Evolutionary conservation across 2,113 vertebrate species (phyloP).

Genomic region (Enhydra lutris): DNA sequence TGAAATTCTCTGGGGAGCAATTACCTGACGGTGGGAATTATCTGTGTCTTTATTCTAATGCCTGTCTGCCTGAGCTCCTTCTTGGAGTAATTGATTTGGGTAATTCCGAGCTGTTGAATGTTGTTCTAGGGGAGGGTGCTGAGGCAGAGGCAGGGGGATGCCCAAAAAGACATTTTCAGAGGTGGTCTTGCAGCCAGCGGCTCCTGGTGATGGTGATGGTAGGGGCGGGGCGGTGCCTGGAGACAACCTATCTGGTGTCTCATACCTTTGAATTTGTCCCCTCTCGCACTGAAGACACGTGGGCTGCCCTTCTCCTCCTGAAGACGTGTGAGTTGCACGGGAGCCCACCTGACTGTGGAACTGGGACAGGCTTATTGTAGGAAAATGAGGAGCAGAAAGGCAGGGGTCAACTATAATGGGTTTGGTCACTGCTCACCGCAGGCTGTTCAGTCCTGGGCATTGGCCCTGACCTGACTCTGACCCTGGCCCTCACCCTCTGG

Average conservation of each 20-base stretch:
- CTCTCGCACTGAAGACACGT: not conserved
- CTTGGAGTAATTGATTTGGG: slow-evolving; percentile 66
- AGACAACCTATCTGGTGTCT: not conserved
- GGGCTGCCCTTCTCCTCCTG: not conserved
- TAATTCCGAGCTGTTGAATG: slow-evolving; percentile 58
- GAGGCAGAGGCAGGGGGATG: not conserved
- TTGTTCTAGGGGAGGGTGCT: slow-evolving; percentile 43
- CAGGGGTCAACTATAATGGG: not conserved
- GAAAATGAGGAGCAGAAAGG: not conserved
- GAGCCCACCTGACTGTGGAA: not conserved
- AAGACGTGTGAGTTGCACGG: not conserved
- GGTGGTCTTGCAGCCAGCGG: not conserved
- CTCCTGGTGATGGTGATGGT: not conserved
- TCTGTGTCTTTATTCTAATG: slow-evolving; percentile 64
- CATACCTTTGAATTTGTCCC: not conserved
- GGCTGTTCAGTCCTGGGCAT: not conserved
- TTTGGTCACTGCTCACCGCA: not conserved
- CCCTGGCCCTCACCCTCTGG: not conserved
- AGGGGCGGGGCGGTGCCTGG: not conserved
- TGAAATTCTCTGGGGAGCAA: slow-evolving; percentile 60
- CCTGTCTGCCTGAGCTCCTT: slow-evolving; percentile 57
- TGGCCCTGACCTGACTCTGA: not conserved
- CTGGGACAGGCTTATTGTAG: not conserved
- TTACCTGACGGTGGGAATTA: slow-evolving; percentile 63
- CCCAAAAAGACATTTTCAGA: not conserved